Base-by-base conservation (phyloP, 2,113 vertebrate genomes). In the Empidonax alnorum region DNA sequence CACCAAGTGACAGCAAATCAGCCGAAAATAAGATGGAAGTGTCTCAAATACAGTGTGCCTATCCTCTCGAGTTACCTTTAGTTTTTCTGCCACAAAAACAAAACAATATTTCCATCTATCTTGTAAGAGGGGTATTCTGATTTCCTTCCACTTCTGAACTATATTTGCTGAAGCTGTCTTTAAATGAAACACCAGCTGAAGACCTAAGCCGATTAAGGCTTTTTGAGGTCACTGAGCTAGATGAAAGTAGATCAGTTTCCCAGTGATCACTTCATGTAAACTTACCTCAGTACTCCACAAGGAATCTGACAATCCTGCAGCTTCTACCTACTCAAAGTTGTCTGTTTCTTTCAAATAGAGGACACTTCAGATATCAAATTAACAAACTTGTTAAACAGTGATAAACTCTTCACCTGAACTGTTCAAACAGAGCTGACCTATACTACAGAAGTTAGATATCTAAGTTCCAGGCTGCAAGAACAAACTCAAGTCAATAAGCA, bases 201-300 rank as follows among this genome's bases (percentile, higher is more conserved):
- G 86, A 68, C 90, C 65, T 97, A 97, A 97, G 92, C 95, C 7
- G 96, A 96, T 97, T 97, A 97, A n/a, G 65, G 84, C 52, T 87
- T 94, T 95, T 96, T 85, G 80, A 97, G 96, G 95, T 96, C 95
- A 97, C 82, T 6, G 28, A 97, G 88, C 91, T 88, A 35, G 84
- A 95, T 22, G 44, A 92, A 96, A 85, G 71, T 82, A 92, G 67
- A 96, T 93, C 92, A 72, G 89, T 74, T 80, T 92, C 74, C 55
- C 71, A 94, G 88, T 4, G 11, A 65, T 65, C 63, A 49, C 44
- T 92, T 68, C 75, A 66, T 50, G 77, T 75, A 79, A 89, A 86
- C 67, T 84, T n/a, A 77, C 49, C 55, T 81, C 91, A 47, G 37
- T 31, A 39, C 23, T 53, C 33, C 44, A 50, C 41, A 53, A 82